These are phyloP conservation scores for Muntiacus muntjak DNA, from an alignment of 2,113 vertebrate genomes.

Conservation along the genomic window DNA sequence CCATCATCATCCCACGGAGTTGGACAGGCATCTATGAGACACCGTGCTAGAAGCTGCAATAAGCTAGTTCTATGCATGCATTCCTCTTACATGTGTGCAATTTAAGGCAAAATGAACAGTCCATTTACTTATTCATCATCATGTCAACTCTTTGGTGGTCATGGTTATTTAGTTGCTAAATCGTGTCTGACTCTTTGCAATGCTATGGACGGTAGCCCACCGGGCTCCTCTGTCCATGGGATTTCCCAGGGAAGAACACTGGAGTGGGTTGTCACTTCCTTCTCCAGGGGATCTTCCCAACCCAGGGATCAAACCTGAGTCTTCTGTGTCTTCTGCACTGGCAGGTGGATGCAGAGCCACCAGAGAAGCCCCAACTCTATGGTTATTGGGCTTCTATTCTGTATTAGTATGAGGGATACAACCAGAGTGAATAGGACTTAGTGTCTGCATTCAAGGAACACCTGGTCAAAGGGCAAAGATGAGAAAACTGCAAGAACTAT, in stretches of 20 bases:
- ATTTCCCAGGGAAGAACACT: background rate
- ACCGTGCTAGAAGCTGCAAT: background rate
- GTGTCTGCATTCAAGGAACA: background rate
- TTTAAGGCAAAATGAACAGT: background rate
- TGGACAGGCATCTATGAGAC: background rate
- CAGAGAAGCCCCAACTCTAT: background rate
- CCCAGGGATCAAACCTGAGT: background rate
- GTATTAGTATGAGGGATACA: background rate
- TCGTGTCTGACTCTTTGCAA: background rate
- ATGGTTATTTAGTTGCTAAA: background rate
- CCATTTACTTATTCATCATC: background rate
- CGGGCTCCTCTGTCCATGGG: background rate
- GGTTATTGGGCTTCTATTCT: background rate
- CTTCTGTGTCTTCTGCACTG: background rate
- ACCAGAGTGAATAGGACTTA: background rate
- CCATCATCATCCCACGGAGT: background rate
- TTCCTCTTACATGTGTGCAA: background rate
- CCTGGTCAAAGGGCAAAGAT: background rate
- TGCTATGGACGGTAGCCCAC: background rate
- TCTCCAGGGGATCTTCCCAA: background rate
- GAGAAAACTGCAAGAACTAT: background rate
- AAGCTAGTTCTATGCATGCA: background rate
- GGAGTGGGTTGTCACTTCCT: background rate
- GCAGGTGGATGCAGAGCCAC: background rate
- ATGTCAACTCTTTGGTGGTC: background rate